phyloP scores from a whole-genome alignment of 2,888 invertebrate species.

The Gymnoscelis rufifasciata region DNA sequence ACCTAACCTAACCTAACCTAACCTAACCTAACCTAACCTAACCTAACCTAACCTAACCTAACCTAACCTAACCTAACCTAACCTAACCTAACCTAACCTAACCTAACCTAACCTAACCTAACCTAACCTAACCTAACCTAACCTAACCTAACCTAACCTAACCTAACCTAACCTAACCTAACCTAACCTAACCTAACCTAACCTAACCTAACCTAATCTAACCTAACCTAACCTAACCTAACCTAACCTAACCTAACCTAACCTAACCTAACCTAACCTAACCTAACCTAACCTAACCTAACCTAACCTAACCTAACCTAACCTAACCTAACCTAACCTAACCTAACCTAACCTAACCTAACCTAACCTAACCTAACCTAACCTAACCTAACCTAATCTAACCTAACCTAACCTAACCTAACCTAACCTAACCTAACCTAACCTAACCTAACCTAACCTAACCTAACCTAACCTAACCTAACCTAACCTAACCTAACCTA shows the following conservation, averaged over 20 bases:
- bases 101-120: slow-evolving; percentile 10
- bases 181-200: slow-evolving; percentile 10
- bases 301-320: slow-evolving; percentile 10
- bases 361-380: slow-evolving; percentile 10
- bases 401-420: slow-evolving; percentile 10
- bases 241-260: slow-evolving; percentile 10
- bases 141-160: slow-evolving; percentile 10
- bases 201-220: slow-evolving; percentile 10
- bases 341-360: slow-evolving; percentile 10
- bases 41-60: slow-evolving; percentile 10
- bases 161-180: slow-evolving; percentile 10
- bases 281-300: slow-evolving; percentile 10
- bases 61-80: slow-evolving; percentile 10
- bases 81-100: slow-evolving; percentile 10
- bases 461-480: slow-evolving; percentile 14
- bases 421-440: slow-evolving; percentile 10
- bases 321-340: slow-evolving; percentile 10
- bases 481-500: slow-evolving; percentile 14
- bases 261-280: slow-evolving; percentile 10
- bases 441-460: slow-evolving; percentile 12
- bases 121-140: slow-evolving; percentile 10
- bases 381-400: slow-evolving; percentile 10
- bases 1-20: slow-evolving; percentile 10
- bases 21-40: slow-evolving; percentile 10
- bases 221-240: slow-evolving; percentile 10